These are phyloP conservation scores for Celastrina argiolus DNA, from an alignment of 2,888 invertebrate species.

Conservation along the genomic window DNA sequence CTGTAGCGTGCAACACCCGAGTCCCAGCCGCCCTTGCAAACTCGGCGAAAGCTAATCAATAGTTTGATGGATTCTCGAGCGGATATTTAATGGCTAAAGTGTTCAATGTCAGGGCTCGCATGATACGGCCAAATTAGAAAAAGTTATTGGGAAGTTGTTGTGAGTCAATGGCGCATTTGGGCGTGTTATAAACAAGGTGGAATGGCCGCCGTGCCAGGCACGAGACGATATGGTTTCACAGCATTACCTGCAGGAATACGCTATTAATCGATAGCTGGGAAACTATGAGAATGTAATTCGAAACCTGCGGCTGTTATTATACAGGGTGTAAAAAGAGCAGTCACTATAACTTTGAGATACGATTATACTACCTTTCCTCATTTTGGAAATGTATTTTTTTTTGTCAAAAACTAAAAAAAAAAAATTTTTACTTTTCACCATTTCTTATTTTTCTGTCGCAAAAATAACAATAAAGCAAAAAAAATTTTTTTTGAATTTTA, in stretches of 20 bases:
- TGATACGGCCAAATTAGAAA: conserved; percentile 67
- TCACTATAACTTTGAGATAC: no score
- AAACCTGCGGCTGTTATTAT: neutral
- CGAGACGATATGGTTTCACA: conserved; percentile 44
- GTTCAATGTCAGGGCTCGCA: conserved; percentile 68
- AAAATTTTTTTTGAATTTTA: no score
- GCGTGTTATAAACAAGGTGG: conserved; percentile 62
- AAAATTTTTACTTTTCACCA: no score
- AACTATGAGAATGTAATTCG: neutral
- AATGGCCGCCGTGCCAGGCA: conserved; percentile 56
- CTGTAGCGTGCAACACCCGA: neutral
- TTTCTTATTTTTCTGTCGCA: no score
- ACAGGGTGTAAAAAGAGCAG: no score
- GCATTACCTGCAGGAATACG: conserved; percentile 56
- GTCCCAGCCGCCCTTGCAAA: conserved; percentile 13
- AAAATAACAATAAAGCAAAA: no score
- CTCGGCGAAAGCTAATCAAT: conserved; percentile 14
- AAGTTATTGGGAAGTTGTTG: conserved; percentile 60
- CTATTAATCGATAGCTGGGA: conserved; percentile 61
- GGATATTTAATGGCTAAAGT: conserved; percentile 40
- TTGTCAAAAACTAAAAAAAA: no score
- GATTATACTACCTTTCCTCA: no score
- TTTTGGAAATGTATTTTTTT: no score
- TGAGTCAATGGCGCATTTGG: conserved; percentile 55
- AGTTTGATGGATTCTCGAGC: conserved; percentile 1